A percentile compares a stretch with the other conserved stretches of the same genome.
These are phyloP conservation scores for Drosophila leonis DNA, from an alignment of 2,888 invertebrate species.

Conservation along the genomic window DNA sequence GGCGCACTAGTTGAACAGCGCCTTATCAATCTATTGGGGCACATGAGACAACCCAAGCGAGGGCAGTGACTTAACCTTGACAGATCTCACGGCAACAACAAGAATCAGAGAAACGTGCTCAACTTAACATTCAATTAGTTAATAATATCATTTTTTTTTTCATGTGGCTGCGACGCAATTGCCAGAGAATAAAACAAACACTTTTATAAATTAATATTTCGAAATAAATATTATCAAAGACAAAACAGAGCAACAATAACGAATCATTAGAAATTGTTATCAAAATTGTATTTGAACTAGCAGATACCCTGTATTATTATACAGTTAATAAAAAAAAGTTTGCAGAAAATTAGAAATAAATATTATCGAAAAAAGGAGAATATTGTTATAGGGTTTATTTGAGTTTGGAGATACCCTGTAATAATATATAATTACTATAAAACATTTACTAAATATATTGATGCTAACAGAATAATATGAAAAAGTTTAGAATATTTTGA, in stretches of 20 bases:
- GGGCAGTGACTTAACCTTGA: constrained; percentile 38
- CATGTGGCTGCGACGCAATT: constrained; percentile 41
- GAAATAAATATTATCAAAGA: constrained; percentile 14
- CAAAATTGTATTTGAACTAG: background rate
- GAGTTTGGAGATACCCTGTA: background rate
- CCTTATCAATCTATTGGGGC: constrained; percentile 31
- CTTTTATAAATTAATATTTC: constrained; percentile 13
- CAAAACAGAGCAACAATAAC: constrained; percentile 4
- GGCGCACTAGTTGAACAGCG: constrained; percentile 3
- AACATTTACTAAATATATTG: too few relatives aligned
- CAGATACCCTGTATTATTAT: background rate
- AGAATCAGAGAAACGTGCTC: constrained; percentile 38
- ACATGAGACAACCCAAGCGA: constrained; percentile 19
- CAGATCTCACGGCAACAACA: constrained; percentile 14
- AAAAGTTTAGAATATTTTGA: background rate
- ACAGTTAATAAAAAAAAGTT: background rate
- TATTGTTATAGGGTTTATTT: too few relatives aligned
- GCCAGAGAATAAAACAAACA: constrained; percentile 7
- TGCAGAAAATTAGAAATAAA: too few relatives aligned
- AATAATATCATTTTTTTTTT: too few relatives aligned
- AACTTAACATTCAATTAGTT: constrained; percentile 29
- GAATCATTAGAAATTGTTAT: background rate
- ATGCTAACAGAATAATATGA: background rate
- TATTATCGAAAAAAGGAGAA: too few relatives aligned
- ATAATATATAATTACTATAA: too few relatives aligned